Percentiles rank a stretch among this genome's conserved stretches.
Conservation (phyloP, 1,140 invertebrate species). For the Wiebesia pumilae region DNA sequence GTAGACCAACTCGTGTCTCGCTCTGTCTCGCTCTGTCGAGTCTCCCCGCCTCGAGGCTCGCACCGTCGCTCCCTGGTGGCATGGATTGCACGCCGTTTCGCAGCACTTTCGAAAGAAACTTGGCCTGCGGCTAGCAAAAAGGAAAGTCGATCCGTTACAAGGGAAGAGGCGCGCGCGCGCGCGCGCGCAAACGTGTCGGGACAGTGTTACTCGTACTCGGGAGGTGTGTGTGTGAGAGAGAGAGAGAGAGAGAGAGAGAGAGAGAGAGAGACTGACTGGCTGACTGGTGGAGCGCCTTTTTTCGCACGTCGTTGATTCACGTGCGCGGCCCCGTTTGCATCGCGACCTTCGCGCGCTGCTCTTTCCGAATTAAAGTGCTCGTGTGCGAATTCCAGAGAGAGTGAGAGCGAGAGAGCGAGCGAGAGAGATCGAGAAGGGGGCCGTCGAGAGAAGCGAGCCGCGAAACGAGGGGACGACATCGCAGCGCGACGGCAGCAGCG, state of each 20-base stretch:
- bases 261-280: no score
- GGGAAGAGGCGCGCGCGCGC: background rate
- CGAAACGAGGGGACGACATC: background rate
- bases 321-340: background rate
- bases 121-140: conserved; percentile 8
- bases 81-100: conserved; percentile 8
- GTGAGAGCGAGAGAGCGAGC: no score
- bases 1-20: background rate
- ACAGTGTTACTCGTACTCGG: no score
- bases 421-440: no score
- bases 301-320: no score
- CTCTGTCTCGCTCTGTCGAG: background rate
- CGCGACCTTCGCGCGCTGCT: no score
- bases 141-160: conserved; percentile 9
- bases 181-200: background rate
- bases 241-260: no score
- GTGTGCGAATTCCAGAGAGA: no score
- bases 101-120: conserved; percentile 23
- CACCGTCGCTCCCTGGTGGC: background rate
- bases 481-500: conserved; percentile 20
- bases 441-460: background rate
- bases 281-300: no score
- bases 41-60: background rate
- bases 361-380: no score
- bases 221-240: no score